Percentiles rank a stretch among this genome's conserved stretches.
Evolutionary conservation across 1,140 invertebrate species (phyloP).

Genomic region (Leptinotarsa defecta): DNA sequence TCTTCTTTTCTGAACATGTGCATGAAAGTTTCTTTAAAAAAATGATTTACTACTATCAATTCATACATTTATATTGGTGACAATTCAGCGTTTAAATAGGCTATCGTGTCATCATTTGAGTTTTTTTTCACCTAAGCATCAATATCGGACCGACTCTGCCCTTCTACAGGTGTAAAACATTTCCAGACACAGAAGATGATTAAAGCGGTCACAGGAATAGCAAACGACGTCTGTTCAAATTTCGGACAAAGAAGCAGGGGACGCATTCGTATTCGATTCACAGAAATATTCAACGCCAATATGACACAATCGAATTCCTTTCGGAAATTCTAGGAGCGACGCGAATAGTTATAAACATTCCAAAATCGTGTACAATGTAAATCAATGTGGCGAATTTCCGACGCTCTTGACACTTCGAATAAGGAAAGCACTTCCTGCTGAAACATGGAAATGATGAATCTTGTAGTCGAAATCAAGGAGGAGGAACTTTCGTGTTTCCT

Average conservation of each 20-base stretch:
- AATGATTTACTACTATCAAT: too few species aligned
- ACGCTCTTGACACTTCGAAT: too few species aligned
- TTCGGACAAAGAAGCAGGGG: slow-evolving; percentile 12
- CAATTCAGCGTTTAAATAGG: too few species aligned
- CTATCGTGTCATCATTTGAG: too few species aligned
- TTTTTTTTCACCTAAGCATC: too few species aligned
- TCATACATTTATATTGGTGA: too few species aligned
- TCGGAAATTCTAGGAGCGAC: not conserved
- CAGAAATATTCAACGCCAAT: not conserved
- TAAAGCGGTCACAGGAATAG: not conserved
- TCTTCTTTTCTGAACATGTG: too few species aligned
- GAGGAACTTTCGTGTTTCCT: too few species aligned
- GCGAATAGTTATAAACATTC: not conserved
- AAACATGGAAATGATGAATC: too few species aligned
- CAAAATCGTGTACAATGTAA: slow-evolving; percentile 4
- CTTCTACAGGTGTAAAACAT: not conserved
- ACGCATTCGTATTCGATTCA: slow-evolving; percentile 7
- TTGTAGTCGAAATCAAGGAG: too few species aligned
- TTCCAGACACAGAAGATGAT: not conserved
- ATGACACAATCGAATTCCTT: not conserved
- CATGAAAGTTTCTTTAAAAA: too few species aligned
- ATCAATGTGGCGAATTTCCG: not conserved
- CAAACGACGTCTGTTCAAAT: not conserved
- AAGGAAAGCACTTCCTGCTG: too few species aligned
- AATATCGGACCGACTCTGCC: not conserved